Conservation (phyloP, 1,140 invertebrate species). For the Drosophila aff. region DNA sequence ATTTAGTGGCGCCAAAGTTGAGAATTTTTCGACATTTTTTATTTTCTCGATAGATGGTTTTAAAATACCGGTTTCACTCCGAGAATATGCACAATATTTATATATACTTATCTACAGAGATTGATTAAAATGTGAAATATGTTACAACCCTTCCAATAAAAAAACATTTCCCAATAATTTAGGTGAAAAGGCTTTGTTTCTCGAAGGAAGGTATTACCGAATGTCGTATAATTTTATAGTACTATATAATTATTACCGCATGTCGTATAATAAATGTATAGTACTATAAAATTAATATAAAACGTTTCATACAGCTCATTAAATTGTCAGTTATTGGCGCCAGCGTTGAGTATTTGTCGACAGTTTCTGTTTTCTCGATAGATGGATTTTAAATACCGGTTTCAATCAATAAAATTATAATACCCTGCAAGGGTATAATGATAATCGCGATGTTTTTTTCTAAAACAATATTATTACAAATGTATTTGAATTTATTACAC, state of each 20-base stretch:
- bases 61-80: not conserved
- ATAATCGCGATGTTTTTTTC: no score
- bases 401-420: no score
- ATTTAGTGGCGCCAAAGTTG: not conserved
- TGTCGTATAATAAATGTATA: slow-evolving; percentile 1
- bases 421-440: no score
- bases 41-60: not conserved
- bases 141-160: no score
- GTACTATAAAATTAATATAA: not conserved
- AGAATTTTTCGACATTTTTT: not conserved
- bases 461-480: no score
- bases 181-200: not conserved
- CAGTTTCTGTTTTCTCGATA: not conserved
- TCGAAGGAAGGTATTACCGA: not conserved
- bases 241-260: not conserved
- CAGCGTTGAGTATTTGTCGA: not conserved
- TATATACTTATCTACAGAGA: no score
- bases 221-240: slow-evolving; percentile 3
- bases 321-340: not conserved
- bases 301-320: not conserved
- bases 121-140: no score
- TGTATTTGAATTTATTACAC: no score
- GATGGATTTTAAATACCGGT: not conserved
- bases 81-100: not conserved
- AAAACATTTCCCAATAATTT: not conserved